Evolutionary conservation across 2,113 vertebrate species (phyloP).

Genomic region (Oreochromis tanganicae): DNA sequence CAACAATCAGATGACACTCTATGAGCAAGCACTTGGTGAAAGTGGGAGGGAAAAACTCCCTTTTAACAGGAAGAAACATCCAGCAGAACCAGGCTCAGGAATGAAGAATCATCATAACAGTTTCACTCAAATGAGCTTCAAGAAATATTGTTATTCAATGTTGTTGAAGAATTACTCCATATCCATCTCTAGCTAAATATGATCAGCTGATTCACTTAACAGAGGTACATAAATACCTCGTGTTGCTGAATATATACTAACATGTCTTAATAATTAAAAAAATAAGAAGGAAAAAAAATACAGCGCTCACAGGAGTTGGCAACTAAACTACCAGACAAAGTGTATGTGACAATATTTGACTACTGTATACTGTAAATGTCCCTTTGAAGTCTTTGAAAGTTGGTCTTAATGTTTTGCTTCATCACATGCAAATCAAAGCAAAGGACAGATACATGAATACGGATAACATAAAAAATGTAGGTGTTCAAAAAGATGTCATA

Average conservation of each 20-base stretch:
- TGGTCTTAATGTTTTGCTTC: neutral
- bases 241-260: neutral
- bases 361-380: neutral
- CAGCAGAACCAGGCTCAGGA: neutral
- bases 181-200: neutral
- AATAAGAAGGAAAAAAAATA: neutral
- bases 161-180: neutral
- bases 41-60: neutral
- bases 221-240: neutral
- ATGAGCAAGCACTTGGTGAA: neutral
- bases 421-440: neutral
- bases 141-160: neutral
- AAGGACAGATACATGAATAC: neutral
- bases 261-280: fast-evolving
- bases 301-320: neutral
- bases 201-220: neutral
- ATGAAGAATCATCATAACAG: neutral
- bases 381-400: neutral
- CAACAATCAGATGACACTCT: neutral
- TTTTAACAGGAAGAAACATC: neutral
- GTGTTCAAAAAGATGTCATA: neutral
- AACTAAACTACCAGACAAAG: neutral
- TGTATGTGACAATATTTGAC: neutral
- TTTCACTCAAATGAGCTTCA: neutral
- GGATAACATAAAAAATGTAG: neutral